Evolutionary conservation across 2,113 vertebrate species (phyloP), one percentile per base, ranked within the genome.

Genomic region (Tachysurus fulvidraco): DNA sequence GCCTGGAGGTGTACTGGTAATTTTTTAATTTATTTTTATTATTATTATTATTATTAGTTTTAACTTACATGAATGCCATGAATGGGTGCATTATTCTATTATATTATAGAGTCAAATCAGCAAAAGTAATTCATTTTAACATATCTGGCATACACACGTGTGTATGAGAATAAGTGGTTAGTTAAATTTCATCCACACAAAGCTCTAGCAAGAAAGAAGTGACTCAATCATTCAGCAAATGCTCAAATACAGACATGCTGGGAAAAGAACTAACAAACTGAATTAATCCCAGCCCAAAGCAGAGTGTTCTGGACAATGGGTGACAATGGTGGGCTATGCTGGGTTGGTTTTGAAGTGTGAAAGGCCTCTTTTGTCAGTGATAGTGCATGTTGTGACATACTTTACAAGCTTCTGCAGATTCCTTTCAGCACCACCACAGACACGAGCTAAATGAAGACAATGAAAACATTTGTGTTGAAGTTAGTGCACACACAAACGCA

Each of bases 391-490:
- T 60, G 78, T 81, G 52, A 86, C 85, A 86, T 60, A 71, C 65
- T 86, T 52, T 50, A 50, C 80, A 87, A 87, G 69, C 69, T 64
- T 62, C 23, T 62, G 28, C 79, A 86, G 44, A 82, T 82, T 74
- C 80, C 80, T 76, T n/a, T 76, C 80, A 83, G 19, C 80, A 54
- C 30, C 54, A 81, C 62, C 65, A 81, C 65, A 81, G 62, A 59
- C 60, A 73, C 5, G 28, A 86, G n/a, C 77, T 79, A 67, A 81
- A 44, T 36, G 44, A 7, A 4, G 54, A 83, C 80, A 71, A 62
- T 83, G 69, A 54, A 17, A 50, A 64, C 67, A n/a, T 57, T 85
- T 81, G 79, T 41, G 13, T 17, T 62, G 65, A 50, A 52, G 54
- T 62, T 71, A 19, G 17, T 82, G 52, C n/a, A 59, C 36, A 67